Percentiles rank a stretch among this genome's conserved stretches.
Conservation (phyloP, 2,888 invertebrate genomes). For the Drosophila monieri region DNA sequence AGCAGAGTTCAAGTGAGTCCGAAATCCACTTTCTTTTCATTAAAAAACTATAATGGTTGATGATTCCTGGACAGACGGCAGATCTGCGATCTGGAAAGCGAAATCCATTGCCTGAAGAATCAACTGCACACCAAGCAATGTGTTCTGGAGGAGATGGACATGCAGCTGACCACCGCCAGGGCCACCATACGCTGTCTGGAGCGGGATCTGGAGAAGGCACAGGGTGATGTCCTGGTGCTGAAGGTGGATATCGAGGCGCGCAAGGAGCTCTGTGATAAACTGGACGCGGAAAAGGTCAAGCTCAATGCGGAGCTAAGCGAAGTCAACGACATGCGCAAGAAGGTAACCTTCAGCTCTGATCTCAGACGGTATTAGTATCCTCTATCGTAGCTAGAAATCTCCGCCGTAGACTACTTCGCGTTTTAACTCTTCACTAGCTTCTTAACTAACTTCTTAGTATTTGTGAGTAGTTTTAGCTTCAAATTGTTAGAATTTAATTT, state of each 20-base stretch:
- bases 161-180: conserved; percentile 85
- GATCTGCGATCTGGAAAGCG: conserved; percentile 85
- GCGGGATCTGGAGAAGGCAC: conserved; percentile 87
- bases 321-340: conserved; percentile 82
- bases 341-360: conserved; percentile 58
- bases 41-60: not conserved
- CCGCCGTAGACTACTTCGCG: conserved; percentile 11
- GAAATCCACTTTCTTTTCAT: not conserved
- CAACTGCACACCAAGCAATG: conserved; percentile 86
- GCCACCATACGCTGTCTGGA: conserved; percentile 85
- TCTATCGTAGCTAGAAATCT: conserved; percentile 21
- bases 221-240: conserved; percentile 86
- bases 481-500: not conserved
- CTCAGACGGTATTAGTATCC: conserved; percentile 12
- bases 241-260: conserved; percentile 87
- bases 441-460: not conserved
- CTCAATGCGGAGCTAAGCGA: conserved; percentile 85
- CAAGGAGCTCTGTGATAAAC: conserved; percentile 86
- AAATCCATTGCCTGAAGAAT: conserved; percentile 87
- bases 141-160: conserved; percentile 85
- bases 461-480: conserved; percentile 11
- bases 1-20: conserved; percentile 86
- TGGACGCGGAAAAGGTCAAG: conserved; percentile 89
- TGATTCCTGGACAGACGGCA: conserved; percentile 80
- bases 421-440: conserved; percentile 10